phyloP scores from a whole-genome alignment of 2,888 invertebrate genomes.

The Tachina lurida region DNA sequence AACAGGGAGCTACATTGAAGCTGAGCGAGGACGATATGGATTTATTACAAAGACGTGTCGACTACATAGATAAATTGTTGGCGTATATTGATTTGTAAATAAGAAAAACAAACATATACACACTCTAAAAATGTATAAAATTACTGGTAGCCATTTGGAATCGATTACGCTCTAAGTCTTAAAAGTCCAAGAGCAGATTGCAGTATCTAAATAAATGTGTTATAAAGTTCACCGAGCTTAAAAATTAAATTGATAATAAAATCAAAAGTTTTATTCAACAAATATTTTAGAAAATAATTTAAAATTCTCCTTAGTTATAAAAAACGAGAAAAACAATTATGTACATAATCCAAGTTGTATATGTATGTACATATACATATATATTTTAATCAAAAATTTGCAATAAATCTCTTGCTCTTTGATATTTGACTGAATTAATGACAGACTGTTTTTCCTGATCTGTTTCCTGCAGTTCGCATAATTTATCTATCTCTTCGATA shows the following conservation, averaged over 20 bases:
- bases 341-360: too few species aligned
- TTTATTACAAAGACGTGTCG: slow-evolving; percentile 85
- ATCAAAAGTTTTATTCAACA: too few species aligned
- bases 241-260: too few species aligned
- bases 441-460: slow-evolving; percentile 74
- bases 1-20: slow-evolving; percentile 84
- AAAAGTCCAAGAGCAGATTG: too few species aligned
- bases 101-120: neutral
- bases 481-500: slow-evolving; percentile 85
- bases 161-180: too few species aligned
- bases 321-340: neutral
- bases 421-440: slow-evolving; percentile 78
- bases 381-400: slow-evolving; percentile 78
- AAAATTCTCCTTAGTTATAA: too few species aligned
- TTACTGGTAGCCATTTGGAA: too few species aligned
- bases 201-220: too few species aligned
- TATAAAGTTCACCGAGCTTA: too few species aligned
- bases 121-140: too few species aligned
- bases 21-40: slow-evolving; percentile 82
- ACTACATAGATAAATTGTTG: slow-evolving; percentile 87
- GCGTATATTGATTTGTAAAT: slow-evolving; percentile 81
- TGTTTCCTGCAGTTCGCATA: slow-evolving; percentile 73
- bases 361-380: neutral
- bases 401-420: slow-evolving; percentile 80
- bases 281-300: too few species aligned